Base-by-base conservation (phyloP, 2,797 vertebrate species). In the Brotula barbata region DNA sequence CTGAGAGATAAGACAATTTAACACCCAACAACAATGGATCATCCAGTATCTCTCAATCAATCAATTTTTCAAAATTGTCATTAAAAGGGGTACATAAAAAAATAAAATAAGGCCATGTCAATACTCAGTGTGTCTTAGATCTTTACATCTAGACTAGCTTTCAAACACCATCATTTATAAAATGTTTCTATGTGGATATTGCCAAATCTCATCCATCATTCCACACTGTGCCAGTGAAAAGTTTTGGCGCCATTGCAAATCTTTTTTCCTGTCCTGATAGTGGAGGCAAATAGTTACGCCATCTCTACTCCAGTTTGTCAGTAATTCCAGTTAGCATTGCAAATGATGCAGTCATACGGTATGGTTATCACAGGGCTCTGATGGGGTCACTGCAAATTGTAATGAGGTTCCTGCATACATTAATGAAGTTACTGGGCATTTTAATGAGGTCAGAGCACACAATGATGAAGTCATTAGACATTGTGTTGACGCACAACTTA, bases 371-470 rank as follows among this genome's bases (percentile, higher is more conserved):
- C 64, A 23, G 37, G 3, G 12, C 45, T 54, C 20, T 64, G 69
- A 77, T 80, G 85, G 82, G 82, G 81, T 78, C 75, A 68, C 36
- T 31, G 65, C 60, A 58, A 19, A 54, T 44, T 70, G 77, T 84
- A 85, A 85, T 85, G 73, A 85, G 75, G 78, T 80, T 82, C 56
- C 25, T 2, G 7, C 52, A 76, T 53, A 76, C 76, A 76, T 71
- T 83, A 73, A 84, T 78, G 62, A 77, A 70, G 67, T 81, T 78
- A 81, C 64, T 62, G 71, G 64, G 37, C 45, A 68, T 77, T 75
- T 75, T 66, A 83, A 85, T 78, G 75, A 86, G 85, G 80, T 85
- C 78, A 82, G 9, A 71, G 54, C 50, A 67, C 33, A 78, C 47
- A 75, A 34, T 55, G 58, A 71, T 73, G 64, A 76, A 82, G 73